Percentiles rank a stretch among this genome's conserved stretches.
Conservation (phyloP, 2,113 vertebrate species). For the Corythoichthys intestinalis region DNA sequence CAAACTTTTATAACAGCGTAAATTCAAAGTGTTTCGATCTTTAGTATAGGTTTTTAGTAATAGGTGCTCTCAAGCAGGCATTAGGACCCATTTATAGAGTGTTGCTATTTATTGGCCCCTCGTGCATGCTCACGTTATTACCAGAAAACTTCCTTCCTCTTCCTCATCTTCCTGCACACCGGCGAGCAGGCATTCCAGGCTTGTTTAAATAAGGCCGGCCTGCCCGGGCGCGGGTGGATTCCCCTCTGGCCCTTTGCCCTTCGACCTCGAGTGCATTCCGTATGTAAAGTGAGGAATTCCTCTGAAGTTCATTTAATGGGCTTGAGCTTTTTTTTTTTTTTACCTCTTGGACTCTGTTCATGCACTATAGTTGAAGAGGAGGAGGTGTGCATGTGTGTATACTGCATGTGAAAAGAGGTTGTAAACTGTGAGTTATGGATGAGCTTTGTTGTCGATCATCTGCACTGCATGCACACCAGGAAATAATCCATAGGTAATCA, state of each 20-base stretch:
- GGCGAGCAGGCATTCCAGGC: constrained; percentile 67
- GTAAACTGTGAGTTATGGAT: constrained; percentile 33
- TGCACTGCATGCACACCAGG: not conserved
- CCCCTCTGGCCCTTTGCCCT: constrained; percentile 86
- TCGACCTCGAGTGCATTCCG: constrained; percentile 82
- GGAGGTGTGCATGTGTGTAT: not conserved
- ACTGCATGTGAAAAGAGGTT: not conserved
- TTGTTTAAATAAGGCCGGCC: constrained; percentile 85
- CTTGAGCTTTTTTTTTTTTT: constrained; percentile 34
- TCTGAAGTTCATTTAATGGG: constrained; percentile 76
- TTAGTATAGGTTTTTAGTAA: too few relatives aligned
- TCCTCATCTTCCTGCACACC: constrained; percentile 39
- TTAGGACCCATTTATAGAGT: constrained; percentile 54
- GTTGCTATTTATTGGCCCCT: constrained; percentile 57
- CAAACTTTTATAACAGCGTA: not conserved
- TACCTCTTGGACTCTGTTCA: constrained; percentile 50
- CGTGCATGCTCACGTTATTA: constrained; percentile 43
- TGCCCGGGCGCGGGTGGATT: constrained; percentile 76
- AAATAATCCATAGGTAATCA: not conserved
- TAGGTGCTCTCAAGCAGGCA: constrained; percentile 1
- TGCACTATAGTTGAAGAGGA: constrained; percentile 16
- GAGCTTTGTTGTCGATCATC: constrained; percentile 19
- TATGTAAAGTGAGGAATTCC: constrained; percentile 80
- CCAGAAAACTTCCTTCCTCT: constrained; percentile 46
- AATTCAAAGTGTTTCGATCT: not conserved